phyloP scores from a whole-genome alignment of 2,113 vertebrate genomes.

The Corythornis madagascariensis region DNA sequence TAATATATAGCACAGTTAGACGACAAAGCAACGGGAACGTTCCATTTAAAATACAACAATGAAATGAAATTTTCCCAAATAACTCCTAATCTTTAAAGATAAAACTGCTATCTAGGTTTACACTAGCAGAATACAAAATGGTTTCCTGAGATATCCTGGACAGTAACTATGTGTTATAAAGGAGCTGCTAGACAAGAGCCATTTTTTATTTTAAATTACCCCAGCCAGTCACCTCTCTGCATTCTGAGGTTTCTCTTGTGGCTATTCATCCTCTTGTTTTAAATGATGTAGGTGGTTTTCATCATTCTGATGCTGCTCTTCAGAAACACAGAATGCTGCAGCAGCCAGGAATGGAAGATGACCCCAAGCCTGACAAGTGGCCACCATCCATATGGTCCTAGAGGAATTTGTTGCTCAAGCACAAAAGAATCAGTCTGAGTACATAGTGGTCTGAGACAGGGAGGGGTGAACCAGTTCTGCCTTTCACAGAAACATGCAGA shows the following conservation, averaged over 20 bases:
- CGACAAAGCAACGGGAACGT: slow-evolving; percentile 40
- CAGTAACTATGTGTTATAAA: slow-evolving; percentile 48
- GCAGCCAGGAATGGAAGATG: background rate
- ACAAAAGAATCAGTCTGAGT: background rate
- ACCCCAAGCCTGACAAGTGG: background rate
- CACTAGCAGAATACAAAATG: slow-evolving; percentile 57
- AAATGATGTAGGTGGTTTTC: background rate
- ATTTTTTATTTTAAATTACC: slow-evolving; percentile 67
- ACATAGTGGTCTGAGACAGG: background rate
- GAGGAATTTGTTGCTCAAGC: background rate
- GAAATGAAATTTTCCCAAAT: slow-evolving; percentile 64
- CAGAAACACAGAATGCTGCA: background rate
- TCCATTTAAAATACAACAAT: slow-evolving; percentile 55
- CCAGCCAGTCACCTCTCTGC: slow-evolving; percentile 29
- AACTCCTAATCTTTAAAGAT: slow-evolving; percentile 61
- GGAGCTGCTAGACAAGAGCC: slow-evolving; percentile 50
- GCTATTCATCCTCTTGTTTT: background rate
- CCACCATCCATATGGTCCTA: background rate
- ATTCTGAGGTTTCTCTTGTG: slow-evolving; percentile 19
- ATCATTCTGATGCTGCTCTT: background rate
- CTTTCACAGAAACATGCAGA: background rate
- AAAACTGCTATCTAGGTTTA: slow-evolving; percentile 58
- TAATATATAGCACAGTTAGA: slow-evolving; percentile 46
- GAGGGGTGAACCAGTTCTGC: background rate
- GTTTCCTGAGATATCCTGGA: slow-evolving; percentile 53